These are phyloP conservation scores for Rhopalosiphum padi DNA, from an alignment of 1,140 invertebrate genomes.

Conservation along the genomic window DNA sequence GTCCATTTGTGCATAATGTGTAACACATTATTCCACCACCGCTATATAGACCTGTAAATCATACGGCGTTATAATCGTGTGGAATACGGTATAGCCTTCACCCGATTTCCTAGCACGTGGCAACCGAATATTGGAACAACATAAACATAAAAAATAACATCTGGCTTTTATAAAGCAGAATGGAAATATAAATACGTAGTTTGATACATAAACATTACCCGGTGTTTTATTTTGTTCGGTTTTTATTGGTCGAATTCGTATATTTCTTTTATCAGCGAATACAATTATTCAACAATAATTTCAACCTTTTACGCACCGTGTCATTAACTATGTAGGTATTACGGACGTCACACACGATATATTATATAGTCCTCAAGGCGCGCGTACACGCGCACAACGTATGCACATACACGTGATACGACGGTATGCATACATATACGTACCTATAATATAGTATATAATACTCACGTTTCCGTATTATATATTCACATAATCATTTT, in stretches of 20 bases:
- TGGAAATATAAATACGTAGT: conserved; percentile 30
- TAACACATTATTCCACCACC: not conserved
- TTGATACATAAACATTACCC: conserved; percentile 18
- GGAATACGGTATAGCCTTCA: conserved; percentile 24
- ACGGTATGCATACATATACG: not conserved
- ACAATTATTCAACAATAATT: conserved; percentile 21
- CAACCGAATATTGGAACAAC: conserved; percentile 47
- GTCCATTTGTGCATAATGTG: not conserved
- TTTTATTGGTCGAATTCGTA: not conserved
- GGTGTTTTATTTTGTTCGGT: conserved; percentile 10
- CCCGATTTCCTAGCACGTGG: conserved; percentile 28
- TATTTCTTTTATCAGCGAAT: conserved; percentile 12
- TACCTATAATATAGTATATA: not conserved
- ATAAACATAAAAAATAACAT: conserved; percentile 38
- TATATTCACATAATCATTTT: not conserved
- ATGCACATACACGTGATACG: not conserved
- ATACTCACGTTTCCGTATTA: not conserved
- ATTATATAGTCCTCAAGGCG: not conserved
- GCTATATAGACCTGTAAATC: not conserved
- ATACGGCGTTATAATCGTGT: conserved; percentile 1
- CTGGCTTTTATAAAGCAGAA: conserved; percentile 26
- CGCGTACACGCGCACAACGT: not conserved
- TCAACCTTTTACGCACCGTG: not conserved
- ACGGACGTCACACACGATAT: not conserved
- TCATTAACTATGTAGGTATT: not conserved